Evolutionary conservation across 2,113 vertebrate species (phyloP).

Genomic region (Cygnus buccinator): DNA sequence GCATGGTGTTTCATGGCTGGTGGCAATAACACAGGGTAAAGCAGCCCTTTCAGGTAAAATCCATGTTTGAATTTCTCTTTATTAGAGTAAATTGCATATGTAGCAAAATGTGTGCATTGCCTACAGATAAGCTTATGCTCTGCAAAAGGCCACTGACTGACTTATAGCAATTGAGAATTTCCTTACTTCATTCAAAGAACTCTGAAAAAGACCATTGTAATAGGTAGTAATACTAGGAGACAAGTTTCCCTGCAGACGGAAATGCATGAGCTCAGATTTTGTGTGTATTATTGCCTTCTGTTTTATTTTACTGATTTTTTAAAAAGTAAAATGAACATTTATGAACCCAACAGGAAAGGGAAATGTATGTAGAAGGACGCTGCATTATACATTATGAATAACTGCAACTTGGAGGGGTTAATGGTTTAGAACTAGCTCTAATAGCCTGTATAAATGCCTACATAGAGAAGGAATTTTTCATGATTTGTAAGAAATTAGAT

Average conservation of each 20-base stretch:
- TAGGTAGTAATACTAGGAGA: not conserved
- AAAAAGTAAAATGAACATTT: conserved; percentile 20
- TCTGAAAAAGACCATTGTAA: not conserved
- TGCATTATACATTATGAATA: conserved; percentile 41
- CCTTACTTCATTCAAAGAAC: not conserved
- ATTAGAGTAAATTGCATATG: not conserved
- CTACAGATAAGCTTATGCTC: not conserved
- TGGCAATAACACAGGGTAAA: not conserved
- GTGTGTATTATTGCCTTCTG: not conserved
- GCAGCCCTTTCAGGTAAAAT: not conserved
- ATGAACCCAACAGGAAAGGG: not conserved
- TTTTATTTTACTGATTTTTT: conserved; percentile 35
- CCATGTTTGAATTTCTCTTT: not conserved
- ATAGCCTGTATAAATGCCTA: conserved; percentile 61
- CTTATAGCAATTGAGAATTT: not conserved
- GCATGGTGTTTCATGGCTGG: not conserved
- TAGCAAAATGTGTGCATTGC: not conserved
- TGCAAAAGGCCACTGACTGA: not conserved
- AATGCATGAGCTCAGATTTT: not conserved
- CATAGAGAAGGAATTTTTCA: conserved; percentile 48
- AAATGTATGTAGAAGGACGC: conserved; percentile 17
- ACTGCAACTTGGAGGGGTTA: conserved; percentile 31
- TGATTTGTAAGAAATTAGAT: conserved; percentile 58
- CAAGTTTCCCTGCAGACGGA: not conserved
- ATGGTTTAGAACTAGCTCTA: conserved; percentile 62